Conservation (phyloP, 2,797 vertebrate genomes). For the Danio kyathit region DNA sequence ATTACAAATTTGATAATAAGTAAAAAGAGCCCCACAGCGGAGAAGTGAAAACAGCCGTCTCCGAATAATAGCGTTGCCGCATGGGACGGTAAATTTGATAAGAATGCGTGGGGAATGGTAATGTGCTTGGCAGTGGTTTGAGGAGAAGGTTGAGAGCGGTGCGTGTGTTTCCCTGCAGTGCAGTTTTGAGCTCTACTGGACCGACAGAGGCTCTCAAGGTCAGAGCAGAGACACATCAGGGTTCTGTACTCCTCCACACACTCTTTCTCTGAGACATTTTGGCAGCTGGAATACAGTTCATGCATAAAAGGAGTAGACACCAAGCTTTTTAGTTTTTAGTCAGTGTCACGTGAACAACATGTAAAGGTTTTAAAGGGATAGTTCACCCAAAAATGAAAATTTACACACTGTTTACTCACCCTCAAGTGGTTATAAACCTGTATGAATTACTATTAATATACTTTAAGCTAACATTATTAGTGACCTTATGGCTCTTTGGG, state of each 20-base stretch:
- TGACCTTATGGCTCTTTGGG: too few species aligned
- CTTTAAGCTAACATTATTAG: too few species aligned
- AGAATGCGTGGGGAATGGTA: conserved; percentile 65
- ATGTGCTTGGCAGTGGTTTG: conserved; percentile 74
- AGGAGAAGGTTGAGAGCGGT: background rate
- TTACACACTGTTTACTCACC: too few species aligned
- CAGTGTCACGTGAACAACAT: too few species aligned
- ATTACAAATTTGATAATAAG: conserved; percentile 66
- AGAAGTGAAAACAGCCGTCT: conserved; percentile 33
- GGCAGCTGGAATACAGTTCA: background rate
- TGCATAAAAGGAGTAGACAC: background rate
- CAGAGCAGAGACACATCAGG: conserved; percentile 20
- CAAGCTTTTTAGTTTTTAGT: too few species aligned
- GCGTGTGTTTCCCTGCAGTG: conserved; percentile 40
- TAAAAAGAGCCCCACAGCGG: conserved; percentile 41
- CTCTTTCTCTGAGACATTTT: background rate
- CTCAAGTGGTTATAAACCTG: too few species aligned
- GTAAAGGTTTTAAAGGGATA: too few species aligned
- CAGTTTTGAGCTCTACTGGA: conserved; percentile 22
- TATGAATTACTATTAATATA: too few species aligned
- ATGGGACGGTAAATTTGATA: conserved; percentile 61
- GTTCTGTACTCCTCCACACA: background rate
- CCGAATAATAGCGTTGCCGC: conserved; percentile 54
- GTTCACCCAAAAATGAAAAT: too few species aligned
- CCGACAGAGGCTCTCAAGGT: conserved; percentile 29